phyloP scores from a whole-genome alignment of 2,113 vertebrate species.

The Vulpes lagopus region DNA sequence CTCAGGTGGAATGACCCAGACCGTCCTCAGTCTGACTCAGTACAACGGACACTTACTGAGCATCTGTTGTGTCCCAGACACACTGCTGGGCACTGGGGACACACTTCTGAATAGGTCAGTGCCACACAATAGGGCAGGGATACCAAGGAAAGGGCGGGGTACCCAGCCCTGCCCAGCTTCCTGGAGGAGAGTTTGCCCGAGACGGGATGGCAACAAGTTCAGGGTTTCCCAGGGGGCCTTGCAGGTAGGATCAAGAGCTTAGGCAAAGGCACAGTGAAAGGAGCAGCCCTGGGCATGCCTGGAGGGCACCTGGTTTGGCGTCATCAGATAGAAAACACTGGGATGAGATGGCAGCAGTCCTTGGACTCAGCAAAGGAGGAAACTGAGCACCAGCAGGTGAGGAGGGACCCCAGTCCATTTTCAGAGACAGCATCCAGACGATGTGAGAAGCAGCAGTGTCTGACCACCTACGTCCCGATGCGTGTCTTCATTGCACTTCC shows the following conservation, averaged over 20 bases:
- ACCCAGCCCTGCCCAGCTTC: background rate
- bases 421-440: too few species aligned
- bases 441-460: fast-evolving
- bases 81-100: background rate
- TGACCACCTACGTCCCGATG: fast-evolving
- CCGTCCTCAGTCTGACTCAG: background rate
- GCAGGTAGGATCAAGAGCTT: background rate
- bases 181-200: background rate
- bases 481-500: fast-evolving
- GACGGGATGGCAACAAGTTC: background rate
- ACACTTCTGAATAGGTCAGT: too few species aligned
- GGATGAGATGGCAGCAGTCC: background rate
- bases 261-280: fast-evolving
- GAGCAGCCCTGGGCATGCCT: background rate
- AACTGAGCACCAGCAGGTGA: too few species aligned
- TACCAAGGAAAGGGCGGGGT: background rate
- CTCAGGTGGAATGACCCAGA: background rate
- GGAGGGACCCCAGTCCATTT: background rate
- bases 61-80: background rate
- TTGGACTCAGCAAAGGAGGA: too few species aligned
- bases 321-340: background rate
- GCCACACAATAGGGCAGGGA: fast-evolving
- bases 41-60: background rate
- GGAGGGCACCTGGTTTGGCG: background rate
- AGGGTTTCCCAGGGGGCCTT: background rate